Base-by-base conservation (phyloP, 2,113 vertebrate species). In the Archilochus colubris region DNA sequence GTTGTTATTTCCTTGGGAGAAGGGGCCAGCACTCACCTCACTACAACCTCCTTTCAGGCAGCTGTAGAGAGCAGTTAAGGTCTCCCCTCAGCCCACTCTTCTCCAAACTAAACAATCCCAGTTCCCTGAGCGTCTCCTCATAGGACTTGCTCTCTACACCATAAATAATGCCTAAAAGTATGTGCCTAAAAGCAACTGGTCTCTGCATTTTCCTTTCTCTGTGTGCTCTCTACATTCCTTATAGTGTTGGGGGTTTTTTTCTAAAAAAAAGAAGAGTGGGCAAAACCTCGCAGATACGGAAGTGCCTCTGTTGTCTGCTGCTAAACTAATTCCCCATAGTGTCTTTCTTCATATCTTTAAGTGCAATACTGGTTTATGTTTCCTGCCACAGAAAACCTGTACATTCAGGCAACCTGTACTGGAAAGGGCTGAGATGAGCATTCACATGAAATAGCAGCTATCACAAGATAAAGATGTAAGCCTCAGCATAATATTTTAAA, bases 211-310 rank as follows among this genome's bases (percentile, higher is more conserved):
- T 36, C 27, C 59, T 72, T 78, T 30, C 38, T 67, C 58, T 0
- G 6, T 2, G 1, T 30, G 63, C 70, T 75, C 61, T n/a, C 66
- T 48, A 17, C 25, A 38, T 30, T 18, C 20, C 70, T 30, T 31
- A 25, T 0, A 70, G 28, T n/a, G 15, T 0, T 44, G 30, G 19
- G 50, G 4, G 22, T 50, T 50, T 50, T 48, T 53, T 23, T n/a
- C 43, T 48, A 40, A 63, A 44, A 50, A 6, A 12, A 53, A 5
- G 24, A 62, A 76, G 43, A 59, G 20, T 10, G 20, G n/a, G 66
- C 55, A 36, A 84, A 31, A 84, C 58, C 46, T 58, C 76, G 86
- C 51, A 55, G 70, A 66, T 66, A 59, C 14, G 63, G 66, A 76
- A 92, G 66, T 0, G 3, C 9, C 9, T 87, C 36, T 62, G 69